Evolutionary conservation across 2,888 invertebrate species (phyloP).

Genomic region (Nezara viridula): DNA sequence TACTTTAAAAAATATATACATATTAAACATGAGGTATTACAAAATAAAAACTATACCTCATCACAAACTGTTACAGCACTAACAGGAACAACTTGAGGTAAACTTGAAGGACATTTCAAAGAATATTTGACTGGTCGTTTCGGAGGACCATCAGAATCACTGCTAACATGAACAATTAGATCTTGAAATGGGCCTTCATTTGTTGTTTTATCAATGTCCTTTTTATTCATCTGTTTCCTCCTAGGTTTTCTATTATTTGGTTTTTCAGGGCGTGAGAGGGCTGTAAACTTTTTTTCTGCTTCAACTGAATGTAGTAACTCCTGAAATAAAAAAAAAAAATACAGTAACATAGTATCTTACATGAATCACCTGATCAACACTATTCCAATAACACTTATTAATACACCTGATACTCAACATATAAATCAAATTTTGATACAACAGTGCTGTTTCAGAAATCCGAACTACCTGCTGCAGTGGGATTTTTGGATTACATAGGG

Average conservation of each 20-base stretch:
- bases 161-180: slow-evolving; percentile 55
- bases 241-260: slow-evolving; percentile 60
- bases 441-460: no score
- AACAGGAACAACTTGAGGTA: slow-evolving; percentile 57
- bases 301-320: slow-evolving; percentile 64
- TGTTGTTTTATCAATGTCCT: slow-evolving; percentile 48
- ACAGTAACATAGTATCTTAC: not conserved
- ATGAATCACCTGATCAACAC: no score
- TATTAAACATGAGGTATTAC: not conserved
- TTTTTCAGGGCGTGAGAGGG: slow-evolving; percentile 54
- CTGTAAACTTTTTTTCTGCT: slow-evolving; percentile 62
- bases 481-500: no score
- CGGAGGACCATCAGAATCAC: slow-evolving; percentile 41
- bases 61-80: slow-evolving; percentile 51
- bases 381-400: no score
- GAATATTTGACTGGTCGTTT: slow-evolving; percentile 53
- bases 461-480: no score
- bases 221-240: slow-evolving; percentile 58
- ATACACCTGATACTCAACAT: no score
- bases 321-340: slow-evolving; percentile 59
- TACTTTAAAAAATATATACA: no score
- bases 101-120: slow-evolving; percentile 51
- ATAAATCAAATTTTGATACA: no score
- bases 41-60: slow-evolving; percentile 42
- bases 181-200: slow-evolving; percentile 54